Percentiles rank a stretch among this genome's conserved stretches.
Evolutionary conservation across 2,888 invertebrate species (phyloP).

Genomic region (Ophion ellenae): DNA sequence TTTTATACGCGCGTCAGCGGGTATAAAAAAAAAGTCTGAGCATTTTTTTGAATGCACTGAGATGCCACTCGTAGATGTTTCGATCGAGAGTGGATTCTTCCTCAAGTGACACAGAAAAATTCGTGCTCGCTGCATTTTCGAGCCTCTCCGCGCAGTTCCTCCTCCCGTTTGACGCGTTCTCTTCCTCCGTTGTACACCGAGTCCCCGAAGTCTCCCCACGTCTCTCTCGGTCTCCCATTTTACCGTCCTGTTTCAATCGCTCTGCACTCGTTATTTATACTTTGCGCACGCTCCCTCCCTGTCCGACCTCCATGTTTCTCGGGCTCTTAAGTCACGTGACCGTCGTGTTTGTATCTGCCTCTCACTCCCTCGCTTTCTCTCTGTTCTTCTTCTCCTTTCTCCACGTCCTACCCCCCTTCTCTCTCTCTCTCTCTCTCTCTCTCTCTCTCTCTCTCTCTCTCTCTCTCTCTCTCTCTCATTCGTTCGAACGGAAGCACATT

Average conservation of each 20-base stretch:
- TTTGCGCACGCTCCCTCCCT: conserved; percentile 51
- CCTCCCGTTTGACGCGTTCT: not conserved
- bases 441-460: conserved; percentile 33
- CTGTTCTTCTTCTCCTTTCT: not conserved
- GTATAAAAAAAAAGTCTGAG: too few species aligned
- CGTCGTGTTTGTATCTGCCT: conserved; percentile 49
- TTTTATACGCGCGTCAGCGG: too few species aligned
- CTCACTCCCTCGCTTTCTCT: conserved; percentile 8
- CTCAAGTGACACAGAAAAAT: conserved; percentile 5
- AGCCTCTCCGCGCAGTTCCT: conserved; percentile 2
- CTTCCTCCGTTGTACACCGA: not conserved
- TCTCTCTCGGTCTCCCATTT: conserved; percentile 60
- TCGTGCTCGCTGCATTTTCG: not conserved
- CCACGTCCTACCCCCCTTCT: conserved; percentile 20
- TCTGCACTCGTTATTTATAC: conserved; percentile 56
- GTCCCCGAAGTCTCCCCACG: conserved; percentile 1
- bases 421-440: conserved; percentile 40
- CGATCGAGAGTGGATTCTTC: not conserved
- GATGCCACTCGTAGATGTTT: not conserved
- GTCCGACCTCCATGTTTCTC: conserved; percentile 39
- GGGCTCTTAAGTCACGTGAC: conserved; percentile 42
- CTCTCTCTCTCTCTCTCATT: conserved; percentile 32
- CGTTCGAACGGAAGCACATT: conserved; percentile 27
- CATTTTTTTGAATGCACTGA: too few species aligned
- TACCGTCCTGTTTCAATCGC: conserved; percentile 43